Evolutionary conservation across 2,797 vertebrate species (phyloP).

Genomic region (Crenichthys baileyi): DNA sequence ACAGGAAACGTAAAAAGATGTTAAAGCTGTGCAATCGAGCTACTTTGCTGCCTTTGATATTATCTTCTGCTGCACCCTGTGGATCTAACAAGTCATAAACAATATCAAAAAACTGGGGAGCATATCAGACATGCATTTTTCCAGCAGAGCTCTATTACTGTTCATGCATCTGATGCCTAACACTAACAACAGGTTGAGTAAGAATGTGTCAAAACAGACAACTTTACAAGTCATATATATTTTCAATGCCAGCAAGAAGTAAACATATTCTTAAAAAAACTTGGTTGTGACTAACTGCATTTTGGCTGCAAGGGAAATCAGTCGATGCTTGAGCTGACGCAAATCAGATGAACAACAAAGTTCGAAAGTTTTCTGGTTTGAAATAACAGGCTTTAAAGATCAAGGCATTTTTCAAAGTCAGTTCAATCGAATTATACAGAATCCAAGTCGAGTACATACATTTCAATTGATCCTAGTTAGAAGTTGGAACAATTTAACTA

Average conservation of each 20-base stretch:
- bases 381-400: too few relatives aligned
- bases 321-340: not conserved
- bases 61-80: slow-evolving; percentile 22
- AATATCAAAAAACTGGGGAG: not conserved
- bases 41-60: slow-evolving; percentile 12
- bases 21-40: slow-evolving; percentile 6
- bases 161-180: slow-evolving; percentile 84
- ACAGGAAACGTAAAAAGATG: slow-evolving; percentile 32
- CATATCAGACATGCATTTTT: slow-evolving; percentile 49
- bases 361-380: not conserved
- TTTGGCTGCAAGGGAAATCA: not conserved
- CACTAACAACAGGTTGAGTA: slow-evolving; percentile 69
- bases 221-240: not conserved
- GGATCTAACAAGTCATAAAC: slow-evolving; percentile 33
- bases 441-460: too few relatives aligned
- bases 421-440: too few relatives aligned
- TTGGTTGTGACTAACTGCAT: not conserved
- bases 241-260: not conserved
- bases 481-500: too few relatives aligned
- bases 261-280: not conserved
- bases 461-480: too few relatives aligned
- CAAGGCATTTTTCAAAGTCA: too few relatives aligned
- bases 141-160: slow-evolving; percentile 82
- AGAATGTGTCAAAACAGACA: not conserved
- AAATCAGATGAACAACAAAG: not conserved